phyloP scores from a whole-genome alignment of 2,888 invertebrate species.

The Tanypteryx hageni region DNA sequence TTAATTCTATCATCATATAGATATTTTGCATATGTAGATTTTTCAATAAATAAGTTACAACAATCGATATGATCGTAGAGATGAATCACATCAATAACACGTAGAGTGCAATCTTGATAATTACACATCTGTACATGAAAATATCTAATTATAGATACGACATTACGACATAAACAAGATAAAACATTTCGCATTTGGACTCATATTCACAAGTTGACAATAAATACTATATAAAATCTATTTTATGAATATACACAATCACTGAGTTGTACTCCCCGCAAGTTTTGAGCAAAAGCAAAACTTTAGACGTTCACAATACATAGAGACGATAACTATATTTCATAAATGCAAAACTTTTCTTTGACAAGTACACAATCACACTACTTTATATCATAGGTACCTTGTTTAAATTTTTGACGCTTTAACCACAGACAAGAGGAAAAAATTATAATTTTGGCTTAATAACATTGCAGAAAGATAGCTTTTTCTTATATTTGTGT shows the following conservation, averaged over 20 bases:
- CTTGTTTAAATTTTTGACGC: background rate
- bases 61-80: background rate
- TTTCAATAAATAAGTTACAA: conserved; percentile 50
- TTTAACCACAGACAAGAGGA: background rate
- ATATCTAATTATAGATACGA: background rate
- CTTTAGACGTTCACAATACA: background rate
- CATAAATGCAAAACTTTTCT: background rate
- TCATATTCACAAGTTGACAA: conserved; percentile 27
- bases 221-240: conserved; percentile 57
- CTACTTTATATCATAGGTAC: background rate
- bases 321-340: background rate
- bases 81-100: background rate
- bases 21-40: background rate
- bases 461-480: conserved; percentile 30
- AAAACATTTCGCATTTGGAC: background rate
- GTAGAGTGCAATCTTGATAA: background rate
- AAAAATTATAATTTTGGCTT: conserved; percentile 25
- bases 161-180: background rate
- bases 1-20: background rate
- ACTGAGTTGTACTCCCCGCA: conserved; percentile 56
- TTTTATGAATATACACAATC: conserved; percentile 29
- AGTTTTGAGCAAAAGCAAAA: conserved; percentile 53
- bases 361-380: background rate
- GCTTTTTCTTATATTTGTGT: background rate
- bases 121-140: background rate